These are phyloP conservation scores for Argyresthia goedartella DNA, from an alignment of 2,888 invertebrate species.

Conservation along the genomic window DNA sequence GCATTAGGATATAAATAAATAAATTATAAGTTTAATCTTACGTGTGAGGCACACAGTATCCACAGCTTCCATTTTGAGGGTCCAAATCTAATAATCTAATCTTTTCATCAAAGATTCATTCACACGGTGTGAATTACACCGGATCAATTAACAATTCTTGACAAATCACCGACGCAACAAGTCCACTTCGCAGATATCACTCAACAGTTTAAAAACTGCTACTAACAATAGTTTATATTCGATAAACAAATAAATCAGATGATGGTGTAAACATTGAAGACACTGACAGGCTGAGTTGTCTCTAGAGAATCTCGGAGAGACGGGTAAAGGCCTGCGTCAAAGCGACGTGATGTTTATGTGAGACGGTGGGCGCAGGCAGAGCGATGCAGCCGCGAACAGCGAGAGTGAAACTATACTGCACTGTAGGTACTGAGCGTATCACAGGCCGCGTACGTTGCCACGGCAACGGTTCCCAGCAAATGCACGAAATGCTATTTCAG, in stretches of 20 bases:
- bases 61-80: conserved; percentile 15
- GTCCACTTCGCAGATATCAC: neutral
- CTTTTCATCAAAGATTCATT: neutral
- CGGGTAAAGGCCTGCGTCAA: conserved; percentile 14
- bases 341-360: conserved; percentile 33
- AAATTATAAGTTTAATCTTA: conserved; percentile 24
- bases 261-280: conserved; percentile 8
- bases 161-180: neutral
- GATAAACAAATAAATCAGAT: neutral
- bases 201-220: neutral
- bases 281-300: too few relatives aligned
- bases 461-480: neutral
- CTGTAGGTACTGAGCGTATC: too few relatives aligned
- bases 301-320: neutral
- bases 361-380: conserved; percentile 25
- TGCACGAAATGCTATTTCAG: conserved; percentile 53
- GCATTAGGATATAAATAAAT: too few relatives aligned
- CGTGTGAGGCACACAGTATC: conserved; percentile 28
- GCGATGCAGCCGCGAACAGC: neutral
- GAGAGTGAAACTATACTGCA: neutral
- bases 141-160: too few relatives aligned
- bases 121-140: too few relatives aligned
- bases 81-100: too few relatives aligned
- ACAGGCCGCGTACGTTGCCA: neutral
- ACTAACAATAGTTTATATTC: neutral